Evolutionary conservation across 2,113 vertebrate genomes (phyloP), one percentile per base, ranked within the genome.

Genomic region (Xerus inauris): DNA sequence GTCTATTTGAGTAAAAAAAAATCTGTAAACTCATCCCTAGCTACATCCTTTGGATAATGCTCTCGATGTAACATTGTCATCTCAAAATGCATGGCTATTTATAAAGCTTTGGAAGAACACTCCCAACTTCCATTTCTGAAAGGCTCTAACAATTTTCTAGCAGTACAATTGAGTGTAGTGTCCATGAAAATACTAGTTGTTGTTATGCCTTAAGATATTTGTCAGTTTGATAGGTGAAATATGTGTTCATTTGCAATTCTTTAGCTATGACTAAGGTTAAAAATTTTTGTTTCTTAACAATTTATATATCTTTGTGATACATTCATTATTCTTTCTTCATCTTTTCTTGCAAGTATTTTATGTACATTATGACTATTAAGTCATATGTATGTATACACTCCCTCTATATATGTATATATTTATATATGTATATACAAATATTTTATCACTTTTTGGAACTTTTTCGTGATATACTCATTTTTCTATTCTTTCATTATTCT

Each of bases 111-210:
- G 72, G 32, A 83, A 40, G 28, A 57, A 71, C 0, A 87, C 20
- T 71, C 32, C 32, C 38, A 86, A 47, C 59, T 79, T 87, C n/a
- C 19, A 24, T 97, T 92, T 67, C 5, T 47, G 59, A 89, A 96
- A 42, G 13, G 7, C 22, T 28, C 22, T 51, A 65, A 62, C 26
- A 77, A 81, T 81, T 84, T 75, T 17, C 51, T 3, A 59, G 42
- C 20, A 69, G 40, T 40, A 28, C 28, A 89, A 94, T 8, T 62
- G 8, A 47, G 3, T 35, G 26, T 40, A 24, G 1, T 62, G 6
- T 62, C 42, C 12, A 28, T 69, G 69, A 71, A 51, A 83, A 77
- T 8, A 42, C 49, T 35, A 42, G 38, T 47, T 47, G 35, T 67
- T 77, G 19, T 30, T 45, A 49, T 62, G 59, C 28, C 35, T 95